Base-by-base conservation (phyloP, 2,797 vertebrate species). In the Merluccius polli region DNA sequence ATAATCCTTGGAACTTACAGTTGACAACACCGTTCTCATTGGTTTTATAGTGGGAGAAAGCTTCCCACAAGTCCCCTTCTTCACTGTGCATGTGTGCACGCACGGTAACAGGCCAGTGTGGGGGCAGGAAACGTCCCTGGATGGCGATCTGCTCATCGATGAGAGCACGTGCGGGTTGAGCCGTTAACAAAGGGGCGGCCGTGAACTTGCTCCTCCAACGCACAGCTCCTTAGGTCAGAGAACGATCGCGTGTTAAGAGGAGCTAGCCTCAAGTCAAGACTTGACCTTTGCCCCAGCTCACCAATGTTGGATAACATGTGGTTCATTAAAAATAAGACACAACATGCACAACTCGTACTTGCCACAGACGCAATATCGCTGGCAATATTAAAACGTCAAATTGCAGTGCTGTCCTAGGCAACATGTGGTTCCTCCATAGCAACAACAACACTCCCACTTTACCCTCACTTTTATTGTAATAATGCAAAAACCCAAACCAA, bases 1-100 rank as follows among this genome's bases (percentile, higher is more conserved):
- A n/a, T 10, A n/a, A 59, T n/a, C 52, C 52, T 63, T 63, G 33
- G 10, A 10, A 87, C 91, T 90, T 76, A 93, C 92, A 78, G 87
- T 82, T 80, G 36, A 93, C 10, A 1, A 75, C 75, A 13, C 92
- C 91, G 1, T 83, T 77, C 59, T 73, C 16, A 31, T 86, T 76
- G 27, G 90, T 83, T 10, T 81, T 82, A 73, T 90, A 93, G 85
- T 93, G 90, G 16, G 87, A 89, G 2, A 85, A 88, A 0, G 91
- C 75, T 65, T 92, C 88, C 92, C 92, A 93, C 74, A 85, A 85
- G 78, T 92, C 91, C 10, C 89, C 91, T 0, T 92, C 89, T 11
- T 93, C 91, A 52, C 88, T 82, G 68, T 76, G 83, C 90, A 93
- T 78, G 38, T n/a, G 81, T 68, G 90, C 69, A 1, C 79, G 75